Conservation (phyloP, 2,888 invertebrate genomes). For the Germaria angustata region DNA sequence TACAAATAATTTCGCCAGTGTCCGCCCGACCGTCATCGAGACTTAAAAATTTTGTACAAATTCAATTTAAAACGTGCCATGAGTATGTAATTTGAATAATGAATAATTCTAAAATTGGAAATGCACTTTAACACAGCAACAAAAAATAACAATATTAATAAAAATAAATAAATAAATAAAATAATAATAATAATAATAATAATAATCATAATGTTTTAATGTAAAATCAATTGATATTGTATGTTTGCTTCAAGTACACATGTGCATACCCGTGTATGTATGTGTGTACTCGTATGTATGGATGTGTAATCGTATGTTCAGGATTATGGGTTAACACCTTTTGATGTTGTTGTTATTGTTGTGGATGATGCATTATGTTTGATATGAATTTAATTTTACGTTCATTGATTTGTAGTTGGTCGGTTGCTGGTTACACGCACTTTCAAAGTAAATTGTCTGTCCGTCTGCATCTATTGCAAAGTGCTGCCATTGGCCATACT, state of each 20-base stretch:
- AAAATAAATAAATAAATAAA: neutral
- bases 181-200: conserved; percentile 28
- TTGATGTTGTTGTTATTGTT: neutral
- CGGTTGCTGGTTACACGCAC: conserved; percentile 39
- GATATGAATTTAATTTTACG: conserved; percentile 37
- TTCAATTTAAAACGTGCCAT: conserved; percentile 56
- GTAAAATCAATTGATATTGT: conserved; percentile 1
- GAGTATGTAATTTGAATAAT: conserved; percentile 21
- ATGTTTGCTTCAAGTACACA: neutral
- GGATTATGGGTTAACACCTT: conserved; percentile 46
- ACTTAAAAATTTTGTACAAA: conserved; percentile 15
- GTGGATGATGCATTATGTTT: conserved; percentile 13
- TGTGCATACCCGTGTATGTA: too few relatives aligned
- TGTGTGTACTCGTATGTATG: too few relatives aligned
- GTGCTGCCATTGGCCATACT: too few relatives aligned
- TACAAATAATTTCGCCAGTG: conserved; percentile 6
- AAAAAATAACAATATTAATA: conserved; percentile 4
- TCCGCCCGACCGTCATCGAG: conserved; percentile 14
- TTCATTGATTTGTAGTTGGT: conserved; percentile 43
- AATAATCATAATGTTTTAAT: conserved; percentile 9
- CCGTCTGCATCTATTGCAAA: conserved; percentile 1
- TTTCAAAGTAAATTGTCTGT: conserved; percentile 25
- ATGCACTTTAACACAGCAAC: neutral
- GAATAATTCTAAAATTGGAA: conserved; percentile 41
- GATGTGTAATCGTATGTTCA: neutral